Evolutionary conservation across 1,140 invertebrate species (phyloP).

Genomic region (Drosophila quadrilineata): DNA sequence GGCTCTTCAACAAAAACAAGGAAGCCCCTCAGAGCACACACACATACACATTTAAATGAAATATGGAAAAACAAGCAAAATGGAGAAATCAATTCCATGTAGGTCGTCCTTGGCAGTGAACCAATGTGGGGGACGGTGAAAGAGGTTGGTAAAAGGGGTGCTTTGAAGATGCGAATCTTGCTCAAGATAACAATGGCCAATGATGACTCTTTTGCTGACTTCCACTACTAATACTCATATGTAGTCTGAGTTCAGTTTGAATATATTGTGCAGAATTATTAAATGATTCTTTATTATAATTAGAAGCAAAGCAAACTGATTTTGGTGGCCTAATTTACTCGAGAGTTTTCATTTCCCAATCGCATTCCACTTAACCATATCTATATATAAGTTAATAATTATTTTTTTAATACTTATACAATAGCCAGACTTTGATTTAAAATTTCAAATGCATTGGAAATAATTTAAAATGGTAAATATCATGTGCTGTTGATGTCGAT

Average conservation of each 20-base stretch:
- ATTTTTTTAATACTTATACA: no score
- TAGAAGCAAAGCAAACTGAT: no score
- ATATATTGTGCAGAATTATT: slow-evolving; percentile 15
- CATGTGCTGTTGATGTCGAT: slow-evolving; percentile 52
- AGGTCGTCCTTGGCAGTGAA: slow-evolving; percentile 30
- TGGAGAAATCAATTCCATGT: slow-evolving; percentile 56
- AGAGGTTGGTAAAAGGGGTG: background rate
- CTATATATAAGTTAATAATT: no score
- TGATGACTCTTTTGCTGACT: slow-evolving; percentile 5
- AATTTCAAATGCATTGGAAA: no score
- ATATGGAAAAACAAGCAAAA: slow-evolving; percentile 33
- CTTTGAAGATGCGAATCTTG: no score
- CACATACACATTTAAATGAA: slow-evolving; percentile 21
- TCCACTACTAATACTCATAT: slow-evolving; percentile 11
- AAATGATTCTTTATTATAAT: no score
- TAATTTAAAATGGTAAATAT: no score
- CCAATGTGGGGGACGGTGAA: background rate
- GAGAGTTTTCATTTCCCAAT: no score
- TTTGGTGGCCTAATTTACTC: no score
- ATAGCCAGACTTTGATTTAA: no score
- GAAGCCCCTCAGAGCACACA: slow-evolving; percentile 14
- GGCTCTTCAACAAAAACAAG: slow-evolving; percentile 23
- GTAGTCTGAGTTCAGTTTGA: slow-evolving; percentile 11
- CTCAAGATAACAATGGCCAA: no score
- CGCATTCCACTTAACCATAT: no score